Conservation (phyloP, 2,888 invertebrate species). For the Keiferia lycopersicella region DNA sequence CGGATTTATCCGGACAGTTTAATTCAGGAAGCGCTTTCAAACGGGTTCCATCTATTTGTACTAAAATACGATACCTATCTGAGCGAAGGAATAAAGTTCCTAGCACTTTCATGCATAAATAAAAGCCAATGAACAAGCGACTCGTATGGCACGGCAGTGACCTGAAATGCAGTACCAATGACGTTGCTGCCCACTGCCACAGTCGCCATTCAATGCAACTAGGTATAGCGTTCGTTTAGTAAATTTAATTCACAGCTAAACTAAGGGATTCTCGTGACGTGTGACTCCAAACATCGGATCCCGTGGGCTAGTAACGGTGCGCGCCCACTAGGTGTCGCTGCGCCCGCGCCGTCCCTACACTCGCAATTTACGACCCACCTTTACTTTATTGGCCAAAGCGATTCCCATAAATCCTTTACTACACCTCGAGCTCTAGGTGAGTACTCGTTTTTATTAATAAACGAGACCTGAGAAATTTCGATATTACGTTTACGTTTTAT, state of each 20-base stretch:
- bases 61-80: background rate
- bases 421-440: constrained; percentile 25
- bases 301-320: constrained; percentile 62
- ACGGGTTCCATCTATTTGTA: constrained; percentile 12
- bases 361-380: constrained; percentile 74
- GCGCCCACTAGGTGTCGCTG: constrained; percentile 75
- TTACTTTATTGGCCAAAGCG: constrained; percentile 74
- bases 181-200: background rate
- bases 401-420: constrained; percentile 72
- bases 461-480: background rate
- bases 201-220: background rate
- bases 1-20: constrained; percentile 10
- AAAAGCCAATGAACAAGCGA: constrained; percentile 7
- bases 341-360: constrained; percentile 54
- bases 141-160: background rate
- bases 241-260: constrained; percentile 3
- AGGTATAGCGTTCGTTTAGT: background rate
- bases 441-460: constrained; percentile 27
- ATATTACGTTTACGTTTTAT: background rate
- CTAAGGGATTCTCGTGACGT: constrained; percentile 9
- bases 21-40: background rate
- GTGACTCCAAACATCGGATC: constrained; percentile 34
- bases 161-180: background rate
- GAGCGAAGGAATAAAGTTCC: background rate
- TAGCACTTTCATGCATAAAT: background rate